phyloP scores from a whole-genome alignment of 35 echinoderm and acorn worm genomes.

The Eucidaris tribuloides region DNA sequence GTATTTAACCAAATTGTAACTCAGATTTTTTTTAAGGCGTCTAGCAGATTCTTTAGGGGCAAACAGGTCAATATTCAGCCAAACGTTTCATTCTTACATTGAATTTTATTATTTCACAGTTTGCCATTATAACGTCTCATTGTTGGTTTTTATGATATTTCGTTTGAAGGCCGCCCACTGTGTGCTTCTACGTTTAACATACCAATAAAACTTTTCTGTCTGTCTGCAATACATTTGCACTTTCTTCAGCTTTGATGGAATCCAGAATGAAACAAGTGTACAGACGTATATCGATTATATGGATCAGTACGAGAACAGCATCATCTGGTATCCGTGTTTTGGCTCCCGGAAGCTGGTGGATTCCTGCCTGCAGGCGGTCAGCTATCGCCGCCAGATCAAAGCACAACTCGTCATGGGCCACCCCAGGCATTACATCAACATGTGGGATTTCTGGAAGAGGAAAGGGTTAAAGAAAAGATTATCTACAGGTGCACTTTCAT shows the following conservation, averaged over 20 bases:
- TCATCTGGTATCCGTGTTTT: slow-evolving; percentile 33
- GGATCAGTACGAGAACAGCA: slow-evolving; percentile 14
- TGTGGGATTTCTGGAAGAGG: slow-evolving; percentile 33
- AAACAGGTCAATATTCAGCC: too few relatives aligned
- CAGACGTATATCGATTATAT: neutral
- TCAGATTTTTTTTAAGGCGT: too few relatives aligned
- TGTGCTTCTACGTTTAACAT: too few relatives aligned
- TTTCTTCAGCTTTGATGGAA: slow-evolving; percentile 35
- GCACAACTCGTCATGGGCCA: slow-evolving; percentile 13
- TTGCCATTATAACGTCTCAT: too few relatives aligned
- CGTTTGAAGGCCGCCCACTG: too few relatives aligned
- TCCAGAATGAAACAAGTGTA: neutral
- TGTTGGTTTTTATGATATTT: too few relatives aligned
- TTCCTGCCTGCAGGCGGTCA: slow-evolving; percentile 1
- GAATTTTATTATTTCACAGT: too few relatives aligned
- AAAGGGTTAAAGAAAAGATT: slow-evolving; percentile 29
- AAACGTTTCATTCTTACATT: too few relatives aligned
- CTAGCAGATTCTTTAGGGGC: too few relatives aligned
- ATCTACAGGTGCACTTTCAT: slow-evolving; percentile 18
- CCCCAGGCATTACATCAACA: slow-evolving; percentile 17
- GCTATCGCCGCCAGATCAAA: neutral
- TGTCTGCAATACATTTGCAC: too few relatives aligned
- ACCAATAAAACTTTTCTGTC: too few relatives aligned
- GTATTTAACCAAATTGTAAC: too few relatives aligned
- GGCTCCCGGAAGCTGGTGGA: neutral